Evolutionary conservation across 2,113 vertebrate species (phyloP).

Genomic region (Periophthalmodon schlosseri): DNA sequence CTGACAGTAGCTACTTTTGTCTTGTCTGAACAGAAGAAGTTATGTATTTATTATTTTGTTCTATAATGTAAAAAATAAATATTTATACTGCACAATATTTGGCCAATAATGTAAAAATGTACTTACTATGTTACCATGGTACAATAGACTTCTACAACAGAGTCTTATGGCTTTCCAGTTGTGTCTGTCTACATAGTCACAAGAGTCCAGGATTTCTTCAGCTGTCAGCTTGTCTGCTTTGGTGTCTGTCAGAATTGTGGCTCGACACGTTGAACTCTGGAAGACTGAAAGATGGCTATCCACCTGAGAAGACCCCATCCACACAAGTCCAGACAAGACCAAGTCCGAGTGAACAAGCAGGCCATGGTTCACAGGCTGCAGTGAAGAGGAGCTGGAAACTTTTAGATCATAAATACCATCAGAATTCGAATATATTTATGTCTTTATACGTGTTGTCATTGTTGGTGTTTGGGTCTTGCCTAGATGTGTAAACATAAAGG

Average conservation of each 20-base stretch:
- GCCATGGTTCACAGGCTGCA: conserved; percentile 38
- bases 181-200: conserved; percentile 28
- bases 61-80: not conserved
- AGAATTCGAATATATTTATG: not conserved
- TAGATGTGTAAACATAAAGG: not conserved
- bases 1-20: not conserved
- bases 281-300: conserved; percentile 48
- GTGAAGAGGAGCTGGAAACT: conserved; percentile 7
- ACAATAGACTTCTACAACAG: not conserved
- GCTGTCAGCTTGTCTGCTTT: conserved; percentile 38
- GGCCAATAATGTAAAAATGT: not conserved
- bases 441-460: not conserved
- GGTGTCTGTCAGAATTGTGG: conserved; percentile 47
- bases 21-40: not conserved
- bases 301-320: conserved; percentile 52
- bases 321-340: conserved; percentile 34
- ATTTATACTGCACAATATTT: not conserved
- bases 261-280: conserved; percentile 37
- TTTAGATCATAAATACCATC: not conserved
- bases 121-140: not conserved
- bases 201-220: conserved; percentile 27
- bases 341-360: conserved; percentile 42
- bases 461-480: not conserved
- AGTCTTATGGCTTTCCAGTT: not conserved
- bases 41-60: not conserved